Evolutionary conservation across 2,797 vertebrate species (phyloP), one percentile per base, ranked within the genome.

Genomic region (Crocodylus rhombifer): DNA sequence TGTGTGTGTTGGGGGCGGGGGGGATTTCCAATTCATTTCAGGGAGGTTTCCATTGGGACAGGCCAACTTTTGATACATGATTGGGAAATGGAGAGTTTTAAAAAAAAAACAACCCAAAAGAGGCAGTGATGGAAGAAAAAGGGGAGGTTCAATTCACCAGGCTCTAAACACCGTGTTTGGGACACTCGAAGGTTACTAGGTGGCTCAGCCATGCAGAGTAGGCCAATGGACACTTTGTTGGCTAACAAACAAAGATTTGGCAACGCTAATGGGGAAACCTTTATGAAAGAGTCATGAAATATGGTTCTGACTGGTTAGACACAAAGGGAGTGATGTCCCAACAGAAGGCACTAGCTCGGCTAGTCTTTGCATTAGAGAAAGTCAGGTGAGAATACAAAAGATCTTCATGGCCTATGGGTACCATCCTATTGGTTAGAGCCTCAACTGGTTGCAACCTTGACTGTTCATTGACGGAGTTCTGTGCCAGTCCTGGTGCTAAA

Each of bases 141-240:
- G 30, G 0, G 2, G 28, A 28, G 20, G 56, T 91, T 56, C 69
- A 89, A 83, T 74, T 33, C 2, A 3, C 1, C 20, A 51, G 57
- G 73, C 74, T 73, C 73, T 23, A 75, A 92, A 74, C 58, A 74
- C 28, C 62, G 33, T 62, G 26, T 67, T 80, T 77, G 75, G 82
- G 74, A 89, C 8, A 17, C 10, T 17, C 64, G 62, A 12, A 62
- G n/a, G 74, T 5, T 23, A 69, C 77, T 87, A 74, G 36, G 64
- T 30, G 90, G 86, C 83, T 65, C 85, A 90, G 90, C 77, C 84
- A 79, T 79, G 7, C 84, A 89, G 42, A 51, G 42, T 51, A 91
- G 94, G 87, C 83, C 94, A 91, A 81, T 78, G 4, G 0, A 73
- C 83, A 94, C 81, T 94, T 95, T 94, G 90, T 90, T 86, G 95